phyloP scores from a whole-genome alignment of 1,140 invertebrate genomes.

The Bombus superbus region DNA sequence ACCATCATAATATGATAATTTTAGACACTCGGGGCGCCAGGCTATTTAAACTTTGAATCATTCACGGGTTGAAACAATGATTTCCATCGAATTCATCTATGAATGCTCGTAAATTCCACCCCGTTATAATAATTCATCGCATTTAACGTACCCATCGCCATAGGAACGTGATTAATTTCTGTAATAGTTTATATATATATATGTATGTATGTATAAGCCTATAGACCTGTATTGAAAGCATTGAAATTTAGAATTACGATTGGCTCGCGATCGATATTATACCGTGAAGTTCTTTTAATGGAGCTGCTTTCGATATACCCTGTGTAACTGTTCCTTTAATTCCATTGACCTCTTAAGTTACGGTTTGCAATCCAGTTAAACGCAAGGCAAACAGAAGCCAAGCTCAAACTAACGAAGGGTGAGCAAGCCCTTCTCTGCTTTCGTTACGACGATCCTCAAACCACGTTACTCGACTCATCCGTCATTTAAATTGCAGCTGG shows the following conservation, averaged over 20 bases:
- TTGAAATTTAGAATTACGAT: neutral
- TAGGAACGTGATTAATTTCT: neutral
- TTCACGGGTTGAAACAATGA: neutral
- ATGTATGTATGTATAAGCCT: neutral
- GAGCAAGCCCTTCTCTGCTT: neutral
- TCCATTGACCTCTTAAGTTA: too few species aligned
- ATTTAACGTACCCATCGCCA: neutral
- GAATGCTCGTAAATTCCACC: neutral
- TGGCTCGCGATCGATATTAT: neutral
- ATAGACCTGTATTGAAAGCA: neutral
- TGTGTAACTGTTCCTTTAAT: neutral
- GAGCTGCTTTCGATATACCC: neutral
- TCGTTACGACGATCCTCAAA: conserved; percentile 29
- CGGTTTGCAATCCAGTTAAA: neutral
- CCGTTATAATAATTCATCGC: neutral
- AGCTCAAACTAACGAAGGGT: neutral
- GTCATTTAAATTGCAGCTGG: conserved; percentile 43
- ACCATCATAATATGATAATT: conserved; percentile 5
- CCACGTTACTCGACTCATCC: conserved; percentile 26
- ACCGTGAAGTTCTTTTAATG: neutral
- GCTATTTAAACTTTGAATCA: conserved; percentile 14
- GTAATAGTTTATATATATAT: neutral
- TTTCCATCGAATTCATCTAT: neutral
- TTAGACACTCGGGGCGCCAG: neutral
- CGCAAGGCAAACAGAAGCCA: neutral